These are phyloP conservation scores for Sphaerodactylus townsendi DNA, from an alignment of 2,113 vertebrate species.

Conservation along the genomic window DNA sequence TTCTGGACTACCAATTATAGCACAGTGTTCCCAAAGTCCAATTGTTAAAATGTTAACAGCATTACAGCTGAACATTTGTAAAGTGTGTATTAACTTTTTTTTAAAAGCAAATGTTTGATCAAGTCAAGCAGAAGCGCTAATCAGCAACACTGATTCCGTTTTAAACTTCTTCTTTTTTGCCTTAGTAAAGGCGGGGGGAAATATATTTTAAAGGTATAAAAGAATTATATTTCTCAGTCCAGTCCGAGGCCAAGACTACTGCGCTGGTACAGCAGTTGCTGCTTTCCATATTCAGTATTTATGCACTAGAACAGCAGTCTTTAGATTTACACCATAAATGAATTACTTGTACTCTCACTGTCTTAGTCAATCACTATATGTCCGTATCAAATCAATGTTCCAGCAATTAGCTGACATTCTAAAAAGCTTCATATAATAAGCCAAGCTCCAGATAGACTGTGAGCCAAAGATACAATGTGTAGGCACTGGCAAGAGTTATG, in stretches of 20 bases:
- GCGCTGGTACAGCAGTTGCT: neutral
- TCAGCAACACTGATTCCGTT: neutral
- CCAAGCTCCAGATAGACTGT: neutral
- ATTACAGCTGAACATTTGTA: neutral
- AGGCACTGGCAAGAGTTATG: too few species aligned
- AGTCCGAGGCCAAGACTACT: neutral
- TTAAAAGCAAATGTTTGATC: neutral
- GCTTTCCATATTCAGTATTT: neutral
- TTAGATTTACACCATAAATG: neutral
- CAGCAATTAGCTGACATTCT: neutral
- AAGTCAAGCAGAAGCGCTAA: neutral
- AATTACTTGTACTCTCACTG: neutral
- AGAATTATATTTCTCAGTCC: neutral
- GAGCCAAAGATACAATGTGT: too few species aligned
- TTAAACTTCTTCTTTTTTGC: neutral
- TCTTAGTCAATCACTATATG: neutral
- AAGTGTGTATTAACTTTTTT: neutral
- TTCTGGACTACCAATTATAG: neutral
- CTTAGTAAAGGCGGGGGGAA: neutral
- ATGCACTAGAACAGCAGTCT: neutral
- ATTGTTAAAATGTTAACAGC: neutral
- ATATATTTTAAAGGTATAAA: neutral
- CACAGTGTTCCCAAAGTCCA: neutral
- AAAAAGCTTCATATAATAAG: neutral
- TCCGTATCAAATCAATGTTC: rapidly evolving